Evolutionary conservation across 2,797 vertebrate genomes (phyloP), one percentile per base, ranked within the genome.

Genomic region (Danio albolineatus): DNA sequence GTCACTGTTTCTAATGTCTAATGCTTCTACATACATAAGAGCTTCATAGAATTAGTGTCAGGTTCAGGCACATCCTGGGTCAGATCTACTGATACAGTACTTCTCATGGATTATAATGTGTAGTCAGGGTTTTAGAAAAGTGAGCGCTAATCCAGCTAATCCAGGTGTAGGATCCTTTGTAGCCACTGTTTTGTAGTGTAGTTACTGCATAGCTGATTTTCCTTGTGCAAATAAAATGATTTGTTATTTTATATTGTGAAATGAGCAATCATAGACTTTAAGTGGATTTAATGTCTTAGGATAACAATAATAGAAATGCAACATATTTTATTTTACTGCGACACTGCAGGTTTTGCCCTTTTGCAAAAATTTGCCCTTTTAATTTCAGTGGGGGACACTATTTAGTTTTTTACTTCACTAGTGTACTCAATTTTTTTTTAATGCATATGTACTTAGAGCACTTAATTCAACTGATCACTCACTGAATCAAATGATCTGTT

Each of bases 1-100:
- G 82, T 83, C 82, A 72, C 12, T 38, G 65, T 53, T 49, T 6
- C 73, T 70, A 28, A 28, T 28, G n/a, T 64, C 60, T 28, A 41
- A 46, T 75, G 12, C 28, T 64, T 39, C 46, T 41, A 61, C 72
- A 61, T 49, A 38, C 28, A 28, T 51, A 61, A 74, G 36, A 43
- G 36, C 66, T 49, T 61, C 17, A 70, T 12, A 70, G 65, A 59
- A 44, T 60, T 70, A 70, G 44, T 36, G 76, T 78, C 51, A 10
- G 57, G 51, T 67, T 70, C 8, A 78, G 14, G 17, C 44, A 21
- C 10, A 60, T 19, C 36, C 1, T 6, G 38, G 17, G 38, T 51
- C 36, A 16, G 36, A 51, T 60, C 54, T 41, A 36, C 28, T 28
- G 28, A 28, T 10, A 5, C 8, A 17, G 66, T 44, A 7, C 12